Conservation (phyloP, 2,797 vertebrate species). For the Lepus townsendii region DNA sequence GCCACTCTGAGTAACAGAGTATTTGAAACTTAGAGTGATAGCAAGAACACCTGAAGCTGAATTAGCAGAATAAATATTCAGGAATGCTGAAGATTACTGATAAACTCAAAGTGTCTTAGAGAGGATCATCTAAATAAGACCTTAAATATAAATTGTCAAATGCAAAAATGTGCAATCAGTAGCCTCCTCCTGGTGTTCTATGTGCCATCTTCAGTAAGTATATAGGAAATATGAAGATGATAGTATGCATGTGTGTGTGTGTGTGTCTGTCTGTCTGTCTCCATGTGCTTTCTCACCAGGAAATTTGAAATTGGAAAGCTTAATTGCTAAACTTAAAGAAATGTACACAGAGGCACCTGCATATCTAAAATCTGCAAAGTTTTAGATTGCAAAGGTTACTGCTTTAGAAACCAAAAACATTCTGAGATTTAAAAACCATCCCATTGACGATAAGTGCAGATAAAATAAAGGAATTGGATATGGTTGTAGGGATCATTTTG, state of each 20-base stretch:
- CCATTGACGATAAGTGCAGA: conserved; percentile 6
- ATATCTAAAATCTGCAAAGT: conserved; percentile 50
- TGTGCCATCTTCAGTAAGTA: conserved; percentile 11
- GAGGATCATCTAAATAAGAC: conserved; percentile 31
- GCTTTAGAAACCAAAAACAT: conserved; percentile 43
- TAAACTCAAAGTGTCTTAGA: conserved; percentile 2
- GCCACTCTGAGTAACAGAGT: not conserved
- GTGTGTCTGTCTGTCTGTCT: not conserved
- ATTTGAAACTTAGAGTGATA: not conserved
- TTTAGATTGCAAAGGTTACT: conserved; percentile 43
- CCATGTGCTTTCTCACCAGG: conserved; percentile 37
- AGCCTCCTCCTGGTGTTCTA: not conserved
- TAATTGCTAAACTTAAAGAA: conserved; percentile 71
- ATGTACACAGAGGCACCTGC: conserved; percentile 65
- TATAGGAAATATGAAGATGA: conserved; percentile 43
- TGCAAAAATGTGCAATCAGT: conserved; percentile 30
- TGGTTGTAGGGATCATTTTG: not conserved
- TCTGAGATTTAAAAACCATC: conserved; percentile 42
- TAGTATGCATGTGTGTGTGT: not conserved
- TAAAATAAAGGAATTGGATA: not conserved
- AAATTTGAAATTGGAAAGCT: conserved; percentile 61
- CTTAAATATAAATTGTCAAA: conserved; percentile 23
- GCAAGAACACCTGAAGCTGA: conserved; percentile 18
- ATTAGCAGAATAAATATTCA: conserved; percentile 49
- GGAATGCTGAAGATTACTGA: conserved; percentile 25